These are phyloP conservation scores for Brachypalpus laphriformis DNA, from an alignment of 2,888 invertebrate genomes.

Conservation along the genomic window DNA sequence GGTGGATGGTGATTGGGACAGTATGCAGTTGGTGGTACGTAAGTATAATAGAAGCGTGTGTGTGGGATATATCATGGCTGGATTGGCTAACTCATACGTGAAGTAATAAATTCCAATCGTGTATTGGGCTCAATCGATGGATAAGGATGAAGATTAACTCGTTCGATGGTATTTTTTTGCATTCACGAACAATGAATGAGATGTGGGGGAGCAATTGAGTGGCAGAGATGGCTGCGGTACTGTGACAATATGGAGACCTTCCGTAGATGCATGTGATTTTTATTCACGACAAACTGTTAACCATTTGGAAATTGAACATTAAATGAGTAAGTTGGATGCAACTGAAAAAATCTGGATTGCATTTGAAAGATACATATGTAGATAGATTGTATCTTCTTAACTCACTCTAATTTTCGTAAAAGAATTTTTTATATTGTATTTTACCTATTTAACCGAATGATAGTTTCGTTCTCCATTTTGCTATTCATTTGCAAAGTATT, in stretches of 20 bases:
- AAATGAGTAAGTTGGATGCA: conserved; percentile 1
- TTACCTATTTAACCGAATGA: no score
- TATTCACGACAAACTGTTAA: conserved; percentile 21
- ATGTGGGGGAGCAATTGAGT: conserved; percentile 21
- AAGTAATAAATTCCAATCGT: conserved; percentile 71
- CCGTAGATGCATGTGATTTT: conserved; percentile 15
- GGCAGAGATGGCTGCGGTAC: background rate
- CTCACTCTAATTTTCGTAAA: no score
- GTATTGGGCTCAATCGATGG: conserved; percentile 60
- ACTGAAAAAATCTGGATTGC: background rate
- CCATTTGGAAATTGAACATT: background rate
- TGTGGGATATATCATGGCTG: conserved; percentile 46
- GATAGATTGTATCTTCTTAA: no score
- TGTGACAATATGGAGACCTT: background rate
- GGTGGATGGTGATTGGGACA: conserved; percentile 19
- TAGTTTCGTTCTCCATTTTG: no score
- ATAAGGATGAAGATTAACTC: conserved; percentile 68
- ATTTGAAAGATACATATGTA: no score
- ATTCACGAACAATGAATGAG: conserved; percentile 10
- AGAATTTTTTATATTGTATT: no score
- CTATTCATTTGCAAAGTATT: no score
- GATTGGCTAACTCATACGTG: conserved; percentile 70
- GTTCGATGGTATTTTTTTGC: conserved; percentile 42
- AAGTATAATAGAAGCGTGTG: background rate
- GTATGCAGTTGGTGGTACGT: conserved; percentile 3